These are phyloP conservation scores for Julus scanicus DNA, from an alignment of 2,888 invertebrate genomes.

Conservation along the genomic window DNA sequence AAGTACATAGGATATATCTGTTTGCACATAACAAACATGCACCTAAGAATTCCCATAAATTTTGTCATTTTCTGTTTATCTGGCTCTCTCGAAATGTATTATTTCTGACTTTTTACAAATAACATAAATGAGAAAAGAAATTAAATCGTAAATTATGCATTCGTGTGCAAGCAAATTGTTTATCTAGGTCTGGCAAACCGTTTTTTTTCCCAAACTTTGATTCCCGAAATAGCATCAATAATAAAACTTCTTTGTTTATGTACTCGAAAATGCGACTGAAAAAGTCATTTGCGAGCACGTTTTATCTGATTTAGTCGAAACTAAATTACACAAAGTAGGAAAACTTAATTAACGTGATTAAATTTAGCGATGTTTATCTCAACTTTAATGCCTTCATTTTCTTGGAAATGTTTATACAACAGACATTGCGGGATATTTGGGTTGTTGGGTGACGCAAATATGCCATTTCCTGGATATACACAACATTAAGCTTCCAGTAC, in stretches of 20 bases:
- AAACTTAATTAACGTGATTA: conserved; percentile 16
- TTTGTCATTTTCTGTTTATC: too few relatives aligned
- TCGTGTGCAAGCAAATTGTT: background rate
- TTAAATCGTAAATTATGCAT: conserved; percentile 25
- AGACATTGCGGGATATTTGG: background rate
- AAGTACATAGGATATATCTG: too few relatives aligned
- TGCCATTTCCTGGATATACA: too few relatives aligned
- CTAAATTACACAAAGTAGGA: conserved; percentile 13
- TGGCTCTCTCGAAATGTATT: background rate
- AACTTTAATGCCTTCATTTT: background rate
- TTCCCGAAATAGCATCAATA: background rate
- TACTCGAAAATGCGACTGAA: background rate
- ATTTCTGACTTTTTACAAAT: background rate
- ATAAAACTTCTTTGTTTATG: background rate
- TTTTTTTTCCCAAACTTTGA: background rate
- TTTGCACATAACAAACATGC: too few relatives aligned
- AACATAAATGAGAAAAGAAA: background rate
- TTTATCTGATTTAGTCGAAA: background rate
- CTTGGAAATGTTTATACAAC: background rate
- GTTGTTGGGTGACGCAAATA: too few relatives aligned
- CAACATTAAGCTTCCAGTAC: too few relatives aligned
- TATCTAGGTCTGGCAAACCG: background rate
- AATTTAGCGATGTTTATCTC: background rate
- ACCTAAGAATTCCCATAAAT: too few relatives aligned
- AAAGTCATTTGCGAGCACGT: background rate